Evolutionary conservation across 1,140 invertebrate species (phyloP), one percentile per base, ranked within the genome.

Genomic region (Procambarus virginalis): DNA sequence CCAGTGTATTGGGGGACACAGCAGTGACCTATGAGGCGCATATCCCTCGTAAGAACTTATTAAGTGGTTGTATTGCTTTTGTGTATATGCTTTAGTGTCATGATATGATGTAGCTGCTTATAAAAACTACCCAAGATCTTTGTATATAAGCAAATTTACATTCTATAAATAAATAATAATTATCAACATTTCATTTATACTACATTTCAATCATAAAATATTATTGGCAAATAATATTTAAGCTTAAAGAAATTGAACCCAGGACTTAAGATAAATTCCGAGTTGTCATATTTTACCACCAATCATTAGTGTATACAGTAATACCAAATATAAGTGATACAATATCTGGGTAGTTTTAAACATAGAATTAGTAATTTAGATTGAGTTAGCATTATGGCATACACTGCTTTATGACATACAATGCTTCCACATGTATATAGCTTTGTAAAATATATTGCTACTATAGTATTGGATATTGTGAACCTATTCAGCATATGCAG

Each of bases 1-100:
- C 68, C 87, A 89, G 87, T 89, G 80, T 89, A 89, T 89, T 89
- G 87, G 81, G 87, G 87, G 55, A 68, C 80, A 89, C 87, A 89
- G 87, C 87, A 89, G 87, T 89, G 87, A 89, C 87, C 87, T 83
- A 78, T 77, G 87, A 89, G 81, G 55, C 87, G 87, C 81, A 84
- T 77, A 58, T 60, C 87, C 87, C 87, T 89, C 80, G 87, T 84
- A 89, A 89, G 87, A 84, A 68, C 81, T 60, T 68, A 79, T 84
- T 77, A 83, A 89, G 58, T 89, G 87, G 82, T 84, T 84, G 87
- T 83, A 83, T 55, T 77, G 87, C 87, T 89, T 76, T 51, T 45
- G 75, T 60, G 34, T 46, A 85, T 17, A 83, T 58, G 78, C 55
- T 58, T 80, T 49, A 80, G 78, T 55, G 49, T 51, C 64, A 84